These are phyloP conservation scores for Drosophila hydei DNA, from an alignment of 1,140 invertebrate genomes.

Conservation along the genomic window DNA sequence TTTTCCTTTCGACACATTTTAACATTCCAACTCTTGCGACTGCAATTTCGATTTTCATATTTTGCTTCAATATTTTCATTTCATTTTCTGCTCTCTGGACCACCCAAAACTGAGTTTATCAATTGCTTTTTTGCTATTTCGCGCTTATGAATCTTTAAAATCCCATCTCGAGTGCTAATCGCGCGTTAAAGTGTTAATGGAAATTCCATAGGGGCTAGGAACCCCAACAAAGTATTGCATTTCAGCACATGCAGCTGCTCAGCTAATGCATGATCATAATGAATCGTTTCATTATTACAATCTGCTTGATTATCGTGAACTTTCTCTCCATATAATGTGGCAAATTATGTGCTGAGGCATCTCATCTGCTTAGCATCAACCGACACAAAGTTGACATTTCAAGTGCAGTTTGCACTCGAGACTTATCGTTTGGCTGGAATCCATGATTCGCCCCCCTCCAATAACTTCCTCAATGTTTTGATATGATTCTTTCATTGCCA, in stretches of 20 bases:
- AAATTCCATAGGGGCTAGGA: slow-evolving; percentile 48
- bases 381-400: slow-evolving; percentile 79
- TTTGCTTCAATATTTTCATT: background rate
- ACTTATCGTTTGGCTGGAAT: slow-evolving; percentile 10
- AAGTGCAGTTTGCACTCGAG: slow-evolving; percentile 68
- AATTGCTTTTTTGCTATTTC: background rate
- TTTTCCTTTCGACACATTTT: too few species aligned
- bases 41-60: background rate
- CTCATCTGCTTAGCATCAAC: slow-evolving; percentile 71
- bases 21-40: background rate
- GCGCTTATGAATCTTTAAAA: slow-evolving; percentile 32
- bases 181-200: slow-evolving; percentile 59
- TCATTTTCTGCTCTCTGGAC: background rate
- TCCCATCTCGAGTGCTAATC: slow-evolving; percentile 56
- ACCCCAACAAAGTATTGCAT: slow-evolving; percentile 27
- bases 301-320: slow-evolving; percentile 25
- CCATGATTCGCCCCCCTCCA: background rate
- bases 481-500: slow-evolving; percentile 78
- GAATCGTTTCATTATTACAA: background rate
- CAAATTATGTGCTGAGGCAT: slow-evolving; percentile 57
- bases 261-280: slow-evolving; percentile 25
- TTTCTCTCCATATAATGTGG: slow-evolving; percentile 27
- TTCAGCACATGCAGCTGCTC: slow-evolving; percentile 10
- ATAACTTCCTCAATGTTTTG: slow-evolving; percentile 63
- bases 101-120: background rate